These are phyloP conservation scores for Eremophila alpestris DNA, from an alignment of 2,797 vertebrate genomes.

Conservation along the genomic window DNA sequence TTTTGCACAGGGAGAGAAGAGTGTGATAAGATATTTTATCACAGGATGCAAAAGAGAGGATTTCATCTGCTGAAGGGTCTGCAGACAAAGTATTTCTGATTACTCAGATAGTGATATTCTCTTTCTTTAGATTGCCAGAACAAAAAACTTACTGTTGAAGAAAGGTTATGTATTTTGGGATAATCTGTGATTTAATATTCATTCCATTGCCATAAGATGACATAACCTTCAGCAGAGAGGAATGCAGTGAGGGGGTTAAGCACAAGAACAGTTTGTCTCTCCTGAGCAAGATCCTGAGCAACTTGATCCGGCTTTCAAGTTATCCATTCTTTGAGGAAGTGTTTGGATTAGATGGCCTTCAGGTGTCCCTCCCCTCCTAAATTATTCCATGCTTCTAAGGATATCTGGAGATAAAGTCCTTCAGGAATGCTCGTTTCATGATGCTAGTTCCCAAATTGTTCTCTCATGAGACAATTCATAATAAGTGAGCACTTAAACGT, in stretches of 20 bases:
- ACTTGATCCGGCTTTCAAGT: background rate
- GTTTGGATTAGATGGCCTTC: background rate
- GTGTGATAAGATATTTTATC: background rate
- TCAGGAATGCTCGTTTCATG: background rate
- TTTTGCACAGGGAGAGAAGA: background rate
- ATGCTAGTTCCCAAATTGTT: background rate
- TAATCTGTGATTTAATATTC: background rate
- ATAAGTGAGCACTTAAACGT: background rate
- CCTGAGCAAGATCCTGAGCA: background rate
- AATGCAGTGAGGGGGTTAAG: background rate
- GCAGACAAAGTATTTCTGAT: background rate
- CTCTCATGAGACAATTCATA: background rate
- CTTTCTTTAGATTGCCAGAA: background rate
- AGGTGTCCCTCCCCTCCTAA: background rate
- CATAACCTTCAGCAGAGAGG: background rate
- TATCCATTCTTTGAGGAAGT: background rate
- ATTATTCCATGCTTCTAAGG: background rate
- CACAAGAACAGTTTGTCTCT: background rate
- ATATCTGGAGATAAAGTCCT: background rate
- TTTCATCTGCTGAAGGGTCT: background rate
- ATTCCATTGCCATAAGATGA: background rate
- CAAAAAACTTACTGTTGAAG: background rate
- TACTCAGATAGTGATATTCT: background rate
- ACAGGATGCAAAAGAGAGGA: background rate
- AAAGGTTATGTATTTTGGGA: background rate